Evolutionary conservation across 1,140 invertebrate species (phyloP).

Genomic region (Brachionus koreanus): DNA sequence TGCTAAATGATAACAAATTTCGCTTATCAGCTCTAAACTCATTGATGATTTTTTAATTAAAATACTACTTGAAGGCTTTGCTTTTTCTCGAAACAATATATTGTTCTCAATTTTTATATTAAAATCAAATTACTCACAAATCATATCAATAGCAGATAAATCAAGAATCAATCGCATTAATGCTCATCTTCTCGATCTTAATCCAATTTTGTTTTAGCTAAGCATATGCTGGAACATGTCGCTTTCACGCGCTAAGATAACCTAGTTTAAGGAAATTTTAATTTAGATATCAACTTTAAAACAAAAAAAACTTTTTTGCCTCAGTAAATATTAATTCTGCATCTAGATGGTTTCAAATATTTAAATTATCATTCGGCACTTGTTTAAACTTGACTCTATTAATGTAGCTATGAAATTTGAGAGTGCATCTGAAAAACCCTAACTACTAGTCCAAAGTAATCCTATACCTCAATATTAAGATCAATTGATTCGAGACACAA

Average conservation of each 20-base stretch:
- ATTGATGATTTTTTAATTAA: conserved; percentile 12
- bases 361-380: not conserved
- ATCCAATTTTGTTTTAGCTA: not conserved
- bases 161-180: not conserved
- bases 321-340: not conserved
- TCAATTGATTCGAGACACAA: not conserved
- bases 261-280: not conserved
- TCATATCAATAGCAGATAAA: not conserved
- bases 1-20: not conserved
- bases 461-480: not conserved
- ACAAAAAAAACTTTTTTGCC: not conserved
- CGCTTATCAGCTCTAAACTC: not conserved
- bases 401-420: not conserved
- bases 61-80: not conserved
- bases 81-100: not conserved
- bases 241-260: not conserved
- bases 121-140: conserved; percentile 9
- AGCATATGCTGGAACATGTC: not conserved
- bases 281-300: not conserved
- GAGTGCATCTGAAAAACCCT: not conserved
- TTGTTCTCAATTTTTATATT: conserved; percentile 5
- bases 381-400: not conserved
- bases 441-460: not conserved
- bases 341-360: not conserved
- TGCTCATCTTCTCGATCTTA: too few species aligned